Evolutionary conservation across 1,140 invertebrate genomes (phyloP), one percentile per base, ranked within the genome.

Genomic region (Aporrectodea caliginosa): DNA sequence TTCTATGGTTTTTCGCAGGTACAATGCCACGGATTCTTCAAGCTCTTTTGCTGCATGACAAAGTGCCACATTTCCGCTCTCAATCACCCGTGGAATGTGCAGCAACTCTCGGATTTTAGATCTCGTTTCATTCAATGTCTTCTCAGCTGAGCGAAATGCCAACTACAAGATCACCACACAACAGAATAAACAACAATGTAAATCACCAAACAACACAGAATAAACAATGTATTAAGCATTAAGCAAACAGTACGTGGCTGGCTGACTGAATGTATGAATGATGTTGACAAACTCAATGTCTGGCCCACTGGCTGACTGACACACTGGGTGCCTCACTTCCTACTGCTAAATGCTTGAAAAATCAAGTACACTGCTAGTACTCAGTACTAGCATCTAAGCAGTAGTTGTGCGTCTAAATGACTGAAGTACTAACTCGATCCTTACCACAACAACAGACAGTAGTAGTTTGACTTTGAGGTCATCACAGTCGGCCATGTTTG

Each of bases 361-460:
- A n/a, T n/a, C n/a, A n/a, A n/a, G n/a, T n/a, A n/a, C n/a, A n/a
- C n/a, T n/a, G n/a, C n/a, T n/a, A n/a, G n/a, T n/a, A n/a, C n/a
- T n/a, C n/a, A n/a, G n/a, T n/a, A n/a, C n/a, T n/a, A n/a, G n/a
- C n/a, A n/a, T n/a, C n/a, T n/a, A n/a, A n/a, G n/a, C n/a, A n/a
- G n/a, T n/a, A n/a, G n/a, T n/a, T n/a, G n/a, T n/a, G n/a, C n/a
- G n/a, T n/a, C 43, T 58, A 58, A 58, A 58, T 58, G 43, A 58
- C 22, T 58, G 43, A 22, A 58, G 43, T 58, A 12, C 6, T 58
- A 22, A 58, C 22, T 22, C 22, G 12, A 75, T 35, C 93, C 93
- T 93, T 90, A 97, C 95, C 88, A 97, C 95, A 83, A 97, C 92
- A 73, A 97, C 93, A 73, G 95, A 97, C 87, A 97, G 97, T 43